phyloP scores from a whole-genome alignment of 2,888 invertebrate genomes.

The Myopa tessellatipennis region DNA sequence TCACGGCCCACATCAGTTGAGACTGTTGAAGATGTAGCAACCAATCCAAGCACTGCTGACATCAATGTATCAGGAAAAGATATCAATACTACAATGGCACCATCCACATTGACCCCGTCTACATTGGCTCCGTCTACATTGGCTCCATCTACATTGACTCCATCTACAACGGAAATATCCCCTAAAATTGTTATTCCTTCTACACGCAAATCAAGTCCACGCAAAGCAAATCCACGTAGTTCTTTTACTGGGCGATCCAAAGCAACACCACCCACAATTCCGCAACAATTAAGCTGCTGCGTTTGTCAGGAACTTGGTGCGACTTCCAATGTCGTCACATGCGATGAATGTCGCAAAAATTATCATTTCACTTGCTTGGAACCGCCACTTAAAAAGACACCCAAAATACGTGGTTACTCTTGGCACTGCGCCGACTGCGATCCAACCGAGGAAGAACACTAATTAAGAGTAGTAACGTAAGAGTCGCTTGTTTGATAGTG shows the following conservation, averaged over 20 bases:
- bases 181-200: conserved; percentile 42
- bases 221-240: conserved; percentile 57
- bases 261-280: conserved; percentile 31
- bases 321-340: conserved; percentile 72
- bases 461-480: conserved; percentile 39
- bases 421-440: conserved; percentile 98
- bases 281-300: conserved; percentile 54
- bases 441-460: conserved; percentile 74
- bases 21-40: conserved; percentile 58
- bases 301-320: conserved; percentile 60
- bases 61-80: not conserved
- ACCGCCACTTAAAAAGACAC: conserved; percentile 93
- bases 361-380: conserved; percentile 94
- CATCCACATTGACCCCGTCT: conserved; percentile 22
- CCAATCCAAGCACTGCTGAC: conserved; percentile 14
- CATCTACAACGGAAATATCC: conserved; percentile 36
- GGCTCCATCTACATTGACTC: conserved; percentile 21
- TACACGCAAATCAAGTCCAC: conserved; percentile 61
- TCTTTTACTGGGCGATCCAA: conserved; percentile 42
- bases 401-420: conserved; percentile 92
- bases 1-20: conserved; percentile 67
- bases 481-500: not conserved
- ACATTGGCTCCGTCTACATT: conserved; percentile 36
- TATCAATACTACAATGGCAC: not conserved
- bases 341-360: conserved; percentile 89